phyloP scores from a whole-genome alignment of 2,797 vertebrate genomes.

The Cuculus canorus region DNA sequence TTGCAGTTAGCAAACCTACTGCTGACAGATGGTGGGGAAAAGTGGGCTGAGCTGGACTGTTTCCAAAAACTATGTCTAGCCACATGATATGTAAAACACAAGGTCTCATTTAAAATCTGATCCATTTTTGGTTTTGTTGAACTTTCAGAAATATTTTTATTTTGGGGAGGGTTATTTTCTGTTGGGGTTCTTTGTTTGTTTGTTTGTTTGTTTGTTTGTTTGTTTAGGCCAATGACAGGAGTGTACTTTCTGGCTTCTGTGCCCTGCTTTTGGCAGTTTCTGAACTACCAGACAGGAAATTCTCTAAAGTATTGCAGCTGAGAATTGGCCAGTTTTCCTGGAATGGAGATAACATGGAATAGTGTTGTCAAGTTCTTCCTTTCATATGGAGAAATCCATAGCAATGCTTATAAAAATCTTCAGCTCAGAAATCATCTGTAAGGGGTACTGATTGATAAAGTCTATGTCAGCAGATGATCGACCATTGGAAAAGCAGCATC shows the following conservation, averaged over 20 bases:
- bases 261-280: conserved; percentile 73
- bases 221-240: conserved; percentile 71
- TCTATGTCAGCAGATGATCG: not conserved
- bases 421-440: not conserved
- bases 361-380: conserved; percentile 64
- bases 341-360: conserved; percentile 70
- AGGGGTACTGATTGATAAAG: not conserved
- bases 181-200: conserved; percentile 54
- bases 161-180: conserved; percentile 47
- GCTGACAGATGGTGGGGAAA: conserved; percentile 78
- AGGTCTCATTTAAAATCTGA: conserved; percentile 49
- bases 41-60: conserved; percentile 67
- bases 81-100: conserved; percentile 57
- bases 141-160: conserved; percentile 65
- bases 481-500: not conserved
- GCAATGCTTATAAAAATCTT: not conserved
- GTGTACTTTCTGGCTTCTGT: conserved; percentile 55
- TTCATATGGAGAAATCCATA: conserved; percentile 10
- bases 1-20: conserved; percentile 69
- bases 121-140: conserved; percentile 53
- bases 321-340: conserved; percentile 77
- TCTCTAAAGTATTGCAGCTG: conserved; percentile 71
- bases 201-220: conserved; percentile 69
- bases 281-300: conserved; percentile 76
- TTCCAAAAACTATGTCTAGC: conserved; percentile 75